Percentiles rank a stretch among this genome's conserved stretches.
Evolutionary conservation across 1,140 invertebrate species (phyloP).

Genomic region (Bombus waltoni): DNA sequence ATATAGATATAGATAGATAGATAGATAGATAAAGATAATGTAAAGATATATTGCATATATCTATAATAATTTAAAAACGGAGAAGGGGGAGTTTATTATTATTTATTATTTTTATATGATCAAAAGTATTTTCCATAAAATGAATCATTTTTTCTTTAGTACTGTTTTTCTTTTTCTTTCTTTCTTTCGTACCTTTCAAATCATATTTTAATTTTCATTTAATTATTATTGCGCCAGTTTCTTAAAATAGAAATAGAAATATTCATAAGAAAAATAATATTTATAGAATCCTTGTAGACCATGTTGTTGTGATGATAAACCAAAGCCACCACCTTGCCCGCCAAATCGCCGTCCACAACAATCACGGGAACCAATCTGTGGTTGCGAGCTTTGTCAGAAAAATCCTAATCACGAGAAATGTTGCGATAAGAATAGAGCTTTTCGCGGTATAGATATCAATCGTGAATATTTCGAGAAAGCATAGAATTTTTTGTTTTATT

Average conservation of each 20-base stretch:
- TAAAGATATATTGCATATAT: background rate
- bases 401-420: constrained; percentile 48
- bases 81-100: no score
- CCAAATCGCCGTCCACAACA: constrained; percentile 43
- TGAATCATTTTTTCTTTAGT: no score
- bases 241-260: background rate
- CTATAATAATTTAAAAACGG: background rate
- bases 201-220: background rate
- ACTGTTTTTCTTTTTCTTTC: no score
- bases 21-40: no score
- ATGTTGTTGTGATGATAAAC: constrained; percentile 39
- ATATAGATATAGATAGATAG: no score
- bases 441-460: constrained; percentile 24
- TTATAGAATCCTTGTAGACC: constrained; percentile 64
- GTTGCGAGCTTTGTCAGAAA: constrained; percentile 65
- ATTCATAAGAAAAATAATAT: background rate
- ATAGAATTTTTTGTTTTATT: constrained; percentile 17
- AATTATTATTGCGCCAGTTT: background rate
- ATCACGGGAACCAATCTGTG: constrained; percentile 53
- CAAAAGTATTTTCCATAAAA: background rate
- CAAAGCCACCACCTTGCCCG: constrained; percentile 56
- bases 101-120: background rate
- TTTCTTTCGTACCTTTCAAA: background rate
- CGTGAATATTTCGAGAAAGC: constrained; percentile 38
- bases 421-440: constrained; percentile 36